Evolutionary conservation across 2,797 vertebrate genomes (phyloP), one percentile per base, ranked within the genome.

Genomic region (Sebastes iracundus): DNA sequence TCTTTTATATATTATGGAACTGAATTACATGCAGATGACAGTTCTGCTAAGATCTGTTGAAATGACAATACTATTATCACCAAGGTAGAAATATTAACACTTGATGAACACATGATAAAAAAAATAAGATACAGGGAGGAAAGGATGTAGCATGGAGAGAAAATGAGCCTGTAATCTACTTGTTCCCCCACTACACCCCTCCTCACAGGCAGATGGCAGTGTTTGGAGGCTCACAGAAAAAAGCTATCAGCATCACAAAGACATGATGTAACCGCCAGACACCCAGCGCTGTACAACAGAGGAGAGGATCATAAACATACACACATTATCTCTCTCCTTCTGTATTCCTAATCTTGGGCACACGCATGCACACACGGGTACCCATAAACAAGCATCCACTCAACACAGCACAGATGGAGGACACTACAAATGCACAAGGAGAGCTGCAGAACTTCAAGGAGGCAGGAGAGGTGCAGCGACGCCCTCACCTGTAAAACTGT

Each of bases 401-500:
- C 11, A 78, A 82, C 55, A 59, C 28, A n/a, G 35, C 68, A 55
- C 95, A 97, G 95, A 53, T 10, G 2, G 46, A 62, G 49, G 56
- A 80, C 8, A 46, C 60, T 8, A 56, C 74, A 75, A 64, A 60
- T 25, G 55, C 65, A 60, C n/a, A 33, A 58, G 58, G 55, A 66
- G 42, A 64, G 61, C 75, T 35, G 30, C 69, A 73, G 30, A 80
- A 91, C 27, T 86, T 80, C 27, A 18, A 53, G 60, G 65, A 63
- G 69, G 52, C 23, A 13, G 66, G 12, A 65, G 52, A 85, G 28
- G 52, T 7, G 73, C 66, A 65, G 78, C 55, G 9, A 59, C n/a
- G 28, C 61, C 72, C 90, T 90, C 96, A 99, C 98, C 98, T 99
- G 98, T 99, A 95, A 99, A 98, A 93, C 98, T 97, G 96, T 97